Percentiles rank a stretch among this genome's conserved stretches.
Evolutionary conservation across 2,888 invertebrate genomes (phyloP).

Genomic region (Microplitis manilae): DNA sequence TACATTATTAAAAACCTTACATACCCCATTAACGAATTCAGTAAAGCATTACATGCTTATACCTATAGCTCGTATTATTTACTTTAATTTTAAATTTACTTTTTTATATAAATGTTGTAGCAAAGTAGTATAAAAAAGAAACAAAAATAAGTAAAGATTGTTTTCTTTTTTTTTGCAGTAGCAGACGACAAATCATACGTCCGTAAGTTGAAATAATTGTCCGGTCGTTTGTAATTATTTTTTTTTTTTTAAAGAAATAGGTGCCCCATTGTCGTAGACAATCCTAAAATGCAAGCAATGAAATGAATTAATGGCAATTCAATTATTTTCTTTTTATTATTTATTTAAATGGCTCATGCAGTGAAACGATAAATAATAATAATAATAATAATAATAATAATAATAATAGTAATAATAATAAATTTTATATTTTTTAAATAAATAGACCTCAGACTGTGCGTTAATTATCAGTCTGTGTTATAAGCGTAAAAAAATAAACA

Average conservation of each 20-base stretch:
- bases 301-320: conserved; percentile 64
- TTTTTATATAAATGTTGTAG: conserved; percentile 35
- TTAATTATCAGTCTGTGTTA: not conserved
- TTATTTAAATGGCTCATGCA: conserved; percentile 14
- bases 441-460: not conserved
- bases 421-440: not conserved
- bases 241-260: conserved; percentile 69
- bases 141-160: conserved; percentile 20
- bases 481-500: not conserved
- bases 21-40: conserved; percentile 38
- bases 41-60: conserved; percentile 42
- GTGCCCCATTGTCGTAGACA: conserved; percentile 71
- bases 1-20: conserved; percentile 38
- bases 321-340: conserved; percentile 40
- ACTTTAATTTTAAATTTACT: conserved; percentile 19
- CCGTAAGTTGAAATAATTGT: conserved; percentile 38
- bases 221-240: conserved; percentile 46
- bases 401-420: not conserved
- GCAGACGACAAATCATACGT: conserved; percentile 38
- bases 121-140: conserved; percentile 31
- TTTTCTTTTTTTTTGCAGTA: conserved; percentile 35
- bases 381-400: not conserved
- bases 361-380: conserved; percentile 1
- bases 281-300: conserved; percentile 71
- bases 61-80: conserved; percentile 35